Evolutionary conservation across 2,797 vertebrate genomes (phyloP).

Genomic region (Sandelia bainsii): DNA sequence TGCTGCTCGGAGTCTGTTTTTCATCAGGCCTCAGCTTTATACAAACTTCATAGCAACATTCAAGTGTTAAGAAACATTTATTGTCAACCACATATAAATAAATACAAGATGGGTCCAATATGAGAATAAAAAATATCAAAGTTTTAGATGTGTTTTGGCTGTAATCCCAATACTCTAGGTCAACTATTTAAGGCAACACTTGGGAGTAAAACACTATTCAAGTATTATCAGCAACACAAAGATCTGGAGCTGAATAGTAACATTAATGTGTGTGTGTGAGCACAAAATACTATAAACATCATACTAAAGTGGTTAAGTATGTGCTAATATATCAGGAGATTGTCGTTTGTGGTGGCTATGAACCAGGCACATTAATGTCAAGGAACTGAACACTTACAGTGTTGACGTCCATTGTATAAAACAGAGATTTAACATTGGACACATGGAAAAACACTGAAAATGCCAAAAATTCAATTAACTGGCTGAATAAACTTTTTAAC

Average conservation of each 20-base stretch:
- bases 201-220: conserved; percentile 24
- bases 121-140: conserved; percentile 22
- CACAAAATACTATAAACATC: conserved; percentile 13
- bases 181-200: conserved; percentile 48
- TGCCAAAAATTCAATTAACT: not conserved
- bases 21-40: not conserved
- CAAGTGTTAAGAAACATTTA: conserved; percentile 61
- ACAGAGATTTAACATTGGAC: not conserved
- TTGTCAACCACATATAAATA: conserved; percentile 65
- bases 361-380: conserved; percentile 20
- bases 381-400: not conserved
- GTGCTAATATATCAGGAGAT: conserved; percentile 8
- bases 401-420: not conserved
- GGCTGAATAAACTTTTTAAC: not conserved
- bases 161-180: conserved; percentile 2
- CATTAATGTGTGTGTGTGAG: not conserved
- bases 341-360: not conserved
- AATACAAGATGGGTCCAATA: conserved; percentile 53
- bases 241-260: conserved; percentile 2
- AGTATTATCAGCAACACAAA: not conserved
- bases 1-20: conserved; percentile 40
- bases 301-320: not conserved
- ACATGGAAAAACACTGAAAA: not conserved
- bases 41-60: conserved; percentile 11
- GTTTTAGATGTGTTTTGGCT: conserved; percentile 29